Evolutionary conservation across 1,140 invertebrate species (phyloP).

Genomic region (Temnothorax longispinosus): DNA sequence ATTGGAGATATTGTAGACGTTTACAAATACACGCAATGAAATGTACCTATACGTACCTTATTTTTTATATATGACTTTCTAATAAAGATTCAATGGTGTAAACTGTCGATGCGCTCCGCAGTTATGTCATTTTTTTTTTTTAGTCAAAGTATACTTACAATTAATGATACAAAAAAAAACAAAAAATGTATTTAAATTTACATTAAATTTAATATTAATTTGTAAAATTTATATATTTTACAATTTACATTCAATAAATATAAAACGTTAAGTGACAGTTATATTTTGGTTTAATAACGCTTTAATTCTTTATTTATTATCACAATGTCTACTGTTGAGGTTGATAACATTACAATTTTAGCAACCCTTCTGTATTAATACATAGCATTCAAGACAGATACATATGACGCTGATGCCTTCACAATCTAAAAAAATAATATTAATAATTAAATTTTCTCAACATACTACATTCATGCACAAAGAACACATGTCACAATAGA

Average conservation of each 20-base stretch:
- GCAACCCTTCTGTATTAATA: slow-evolving; percentile 8
- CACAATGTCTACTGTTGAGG: no score
- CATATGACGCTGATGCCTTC: slow-evolving; percentile 45
- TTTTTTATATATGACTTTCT: not conserved
- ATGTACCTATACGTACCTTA: not conserved
- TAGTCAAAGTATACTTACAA: not conserved
- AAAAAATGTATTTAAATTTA: not conserved
- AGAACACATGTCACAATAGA: not conserved
- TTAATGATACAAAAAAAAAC: not conserved
- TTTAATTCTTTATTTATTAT: not conserved
- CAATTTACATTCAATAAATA: not conserved
- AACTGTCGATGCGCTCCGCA: not conserved
- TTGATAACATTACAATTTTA: not conserved
- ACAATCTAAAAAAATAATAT: slow-evolving; percentile 6
- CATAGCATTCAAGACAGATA: slow-evolving; percentile 42
- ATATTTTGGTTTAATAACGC: not conserved
- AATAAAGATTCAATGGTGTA: not conserved
- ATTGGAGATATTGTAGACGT: no score
- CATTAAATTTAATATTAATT: not conserved
- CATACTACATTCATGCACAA: not conserved
- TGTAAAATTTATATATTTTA: not conserved
- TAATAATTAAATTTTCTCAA: not conserved
- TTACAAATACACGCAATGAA: not conserved
- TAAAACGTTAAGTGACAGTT: not conserved
- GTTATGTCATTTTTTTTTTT: not conserved